These are phyloP conservation scores for Hyalella azteca DNA, from an alignment of 2,888 invertebrate species.

Conservation along the genomic window DNA sequence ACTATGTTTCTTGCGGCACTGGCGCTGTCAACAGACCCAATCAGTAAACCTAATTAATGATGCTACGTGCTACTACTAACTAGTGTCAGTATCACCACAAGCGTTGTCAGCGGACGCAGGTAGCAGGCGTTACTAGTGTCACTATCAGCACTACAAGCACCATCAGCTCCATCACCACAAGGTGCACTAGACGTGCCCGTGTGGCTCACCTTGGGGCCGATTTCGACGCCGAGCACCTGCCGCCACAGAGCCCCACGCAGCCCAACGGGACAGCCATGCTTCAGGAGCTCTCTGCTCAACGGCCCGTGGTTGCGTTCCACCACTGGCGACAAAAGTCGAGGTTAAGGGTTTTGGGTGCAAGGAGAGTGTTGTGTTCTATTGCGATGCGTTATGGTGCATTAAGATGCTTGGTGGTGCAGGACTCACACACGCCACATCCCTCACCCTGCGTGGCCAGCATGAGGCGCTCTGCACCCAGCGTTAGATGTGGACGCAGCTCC, in stretches of 20 bases:
- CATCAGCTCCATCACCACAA: too few species aligned
- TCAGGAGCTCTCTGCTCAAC: slow-evolving; percentile 86
- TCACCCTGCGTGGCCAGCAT: slow-evolving; percentile 64
- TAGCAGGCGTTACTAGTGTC: too few species aligned
- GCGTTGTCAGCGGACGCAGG: too few species aligned
- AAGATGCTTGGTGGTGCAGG: too few species aligned
- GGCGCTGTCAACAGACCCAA: too few species aligned
- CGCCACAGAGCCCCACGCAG: slow-evolving; percentile 85
- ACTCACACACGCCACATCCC: background rate
- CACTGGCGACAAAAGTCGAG: slow-evolving; percentile 65
- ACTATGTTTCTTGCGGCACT: too few species aligned
- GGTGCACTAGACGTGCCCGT: too few species aligned
- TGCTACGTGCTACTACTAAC: too few species aligned
- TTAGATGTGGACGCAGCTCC: slow-evolving; percentile 53
- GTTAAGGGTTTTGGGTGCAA: background rate
- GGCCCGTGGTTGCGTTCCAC: slow-evolving; percentile 81
- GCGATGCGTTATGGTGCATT: too few species aligned
- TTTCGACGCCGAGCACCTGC: slow-evolving; percentile 74
- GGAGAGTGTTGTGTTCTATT: background rate
- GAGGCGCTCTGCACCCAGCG: slow-evolving; percentile 61
- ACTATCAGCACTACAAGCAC: too few species aligned
- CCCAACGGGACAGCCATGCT: slow-evolving; percentile 82
- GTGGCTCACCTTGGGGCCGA: slow-evolving; percentile 67
- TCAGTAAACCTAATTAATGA: too few species aligned
- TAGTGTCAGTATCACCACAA: too few species aligned